Evolutionary conservation across 1,140 invertebrate species (phyloP).

Genomic region (Listronotus bonariensis): DNA sequence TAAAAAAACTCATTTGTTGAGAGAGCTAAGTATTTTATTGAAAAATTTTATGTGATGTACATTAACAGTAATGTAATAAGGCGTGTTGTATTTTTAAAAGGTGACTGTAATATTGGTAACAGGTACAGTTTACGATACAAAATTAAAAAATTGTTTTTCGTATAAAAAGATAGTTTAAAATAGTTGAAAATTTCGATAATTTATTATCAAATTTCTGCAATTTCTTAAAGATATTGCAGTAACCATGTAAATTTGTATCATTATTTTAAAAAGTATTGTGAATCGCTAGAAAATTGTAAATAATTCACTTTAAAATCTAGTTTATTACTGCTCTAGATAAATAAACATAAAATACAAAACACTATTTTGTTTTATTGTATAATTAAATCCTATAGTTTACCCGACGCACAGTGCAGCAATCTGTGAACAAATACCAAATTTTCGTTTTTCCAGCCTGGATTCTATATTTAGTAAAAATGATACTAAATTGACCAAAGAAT

Average conservation of each 20-base stretch:
- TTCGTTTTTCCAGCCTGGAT: no score
- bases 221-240: conserved; percentile 10
- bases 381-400: no score
- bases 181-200: conserved; percentile 30
- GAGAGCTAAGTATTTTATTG: no score
- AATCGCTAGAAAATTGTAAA: conserved; percentile 37
- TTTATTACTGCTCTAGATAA: conserved; percentile 36
- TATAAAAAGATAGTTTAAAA: conserved; percentile 28
- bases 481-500: no score
- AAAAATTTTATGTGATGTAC: conserved; percentile 20
- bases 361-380: no score
- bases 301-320: conserved; percentile 34
- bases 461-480: no score
- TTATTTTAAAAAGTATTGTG: conserved; percentile 21
- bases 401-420: no score
- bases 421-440: no score
- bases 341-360: conserved; percentile 7
- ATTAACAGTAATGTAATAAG: conserved; percentile 5
- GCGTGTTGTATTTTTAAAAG: conserved; percentile 14
- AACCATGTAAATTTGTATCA: conserved; percentile 31
- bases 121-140: conserved; percentile 8
- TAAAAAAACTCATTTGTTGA: no score
- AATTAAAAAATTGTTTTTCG: conserved; percentile 20
- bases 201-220: conserved; percentile 26
- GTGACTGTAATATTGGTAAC: not conserved